Percentiles rank a stretch among this genome's conserved stretches.
Evolutionary conservation across 2,797 vertebrate genomes (phyloP).

Genomic region (Phataginus tricuspis): DNA sequence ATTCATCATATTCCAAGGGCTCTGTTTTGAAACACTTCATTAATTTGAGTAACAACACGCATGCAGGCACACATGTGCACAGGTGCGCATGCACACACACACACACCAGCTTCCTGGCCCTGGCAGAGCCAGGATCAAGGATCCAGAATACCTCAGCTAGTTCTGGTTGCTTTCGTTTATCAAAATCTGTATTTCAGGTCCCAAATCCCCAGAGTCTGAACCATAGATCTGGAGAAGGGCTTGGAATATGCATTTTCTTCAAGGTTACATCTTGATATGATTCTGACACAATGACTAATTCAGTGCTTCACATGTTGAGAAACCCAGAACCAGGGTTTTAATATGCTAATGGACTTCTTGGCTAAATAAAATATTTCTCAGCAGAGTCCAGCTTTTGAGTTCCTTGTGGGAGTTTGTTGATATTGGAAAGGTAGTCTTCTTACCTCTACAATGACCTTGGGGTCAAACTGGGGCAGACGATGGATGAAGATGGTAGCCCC

Average conservation of each 20-base stretch:
- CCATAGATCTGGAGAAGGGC: background rate
- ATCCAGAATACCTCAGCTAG: background rate
- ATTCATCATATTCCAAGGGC: background rate
- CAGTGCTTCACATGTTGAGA: background rate
- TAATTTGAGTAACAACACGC: background rate
- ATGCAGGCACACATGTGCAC: background rate
- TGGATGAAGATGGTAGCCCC: slow-evolving; percentile 88
- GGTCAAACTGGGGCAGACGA: slow-evolving; percentile 85
- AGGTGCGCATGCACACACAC: background rate
- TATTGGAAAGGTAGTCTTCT: background rate
- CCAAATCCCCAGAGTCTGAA: background rate
- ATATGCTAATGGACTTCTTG: background rate
- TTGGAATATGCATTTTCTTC: background rate
- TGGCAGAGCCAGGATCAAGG: background rate
- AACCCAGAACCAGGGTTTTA: background rate
- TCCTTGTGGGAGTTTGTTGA: background rate
- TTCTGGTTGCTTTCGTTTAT: slow-evolving; percentile 3
- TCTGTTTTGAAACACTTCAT: background rate
- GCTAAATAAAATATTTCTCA: background rate
- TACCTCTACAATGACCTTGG: slow-evolving; percentile 85
- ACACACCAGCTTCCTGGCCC: background rate
- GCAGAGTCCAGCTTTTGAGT: background rate
- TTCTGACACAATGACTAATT: background rate
- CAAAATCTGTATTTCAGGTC: background rate
- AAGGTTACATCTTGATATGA: background rate